phyloP scores from a whole-genome alignment of 1,140 invertebrate species.

The Drosophila rufa region DNA sequence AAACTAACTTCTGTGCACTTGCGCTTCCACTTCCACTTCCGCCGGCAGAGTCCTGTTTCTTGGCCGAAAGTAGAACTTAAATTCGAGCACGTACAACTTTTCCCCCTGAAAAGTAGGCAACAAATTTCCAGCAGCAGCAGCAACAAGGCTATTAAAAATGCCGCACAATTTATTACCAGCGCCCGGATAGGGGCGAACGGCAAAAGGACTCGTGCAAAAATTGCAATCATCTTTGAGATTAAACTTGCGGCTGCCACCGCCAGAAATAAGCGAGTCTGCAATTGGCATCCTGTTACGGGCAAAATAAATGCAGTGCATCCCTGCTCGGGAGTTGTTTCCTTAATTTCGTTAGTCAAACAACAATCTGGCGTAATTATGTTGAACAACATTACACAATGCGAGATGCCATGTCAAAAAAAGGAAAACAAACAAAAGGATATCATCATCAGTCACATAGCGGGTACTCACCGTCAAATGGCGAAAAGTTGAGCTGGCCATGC shows the following conservation, averaged over 20 bases:
- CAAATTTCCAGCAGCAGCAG: slow-evolving; percentile 35
- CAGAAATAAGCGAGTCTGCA: background rate
- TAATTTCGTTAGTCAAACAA: slow-evolving; percentile 9
- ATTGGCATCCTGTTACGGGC: slow-evolving; percentile 1
- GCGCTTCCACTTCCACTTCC: slow-evolving; percentile 45
- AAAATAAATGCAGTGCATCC: background rate
- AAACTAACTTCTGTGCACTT: slow-evolving; percentile 58
- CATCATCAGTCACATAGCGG: slow-evolving; percentile 13
- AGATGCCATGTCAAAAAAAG: slow-evolving; percentile 2
- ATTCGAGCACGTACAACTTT: slow-evolving; percentile 75
- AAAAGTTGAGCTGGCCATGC: slow-evolving; percentile 91
- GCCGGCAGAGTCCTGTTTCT: background rate
- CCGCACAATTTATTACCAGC: slow-evolving; percentile 72
- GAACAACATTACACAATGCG: slow-evolving; percentile 17
- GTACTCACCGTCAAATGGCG: slow-evolving; percentile 87
- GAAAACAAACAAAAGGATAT: slow-evolving; percentile 4
- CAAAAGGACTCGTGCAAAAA: slow-evolving; percentile 41
- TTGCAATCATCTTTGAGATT: slow-evolving; percentile 54
- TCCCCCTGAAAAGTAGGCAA: slow-evolving; percentile 51
- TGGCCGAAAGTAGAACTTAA: slow-evolving; percentile 51
- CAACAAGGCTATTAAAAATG: slow-evolving; percentile 72
- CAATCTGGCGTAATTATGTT: slow-evolving; percentile 3
- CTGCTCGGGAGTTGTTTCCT: background rate
- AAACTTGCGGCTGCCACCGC: slow-evolving; percentile 23
- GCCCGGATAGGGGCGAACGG: slow-evolving; percentile 9